A percentile compares a stretch with the other conserved stretches of the same genome.
Evolutionary conservation across 2,888 invertebrate genomes (phyloP).

Genomic region (Thymelicus acteon): DNA sequence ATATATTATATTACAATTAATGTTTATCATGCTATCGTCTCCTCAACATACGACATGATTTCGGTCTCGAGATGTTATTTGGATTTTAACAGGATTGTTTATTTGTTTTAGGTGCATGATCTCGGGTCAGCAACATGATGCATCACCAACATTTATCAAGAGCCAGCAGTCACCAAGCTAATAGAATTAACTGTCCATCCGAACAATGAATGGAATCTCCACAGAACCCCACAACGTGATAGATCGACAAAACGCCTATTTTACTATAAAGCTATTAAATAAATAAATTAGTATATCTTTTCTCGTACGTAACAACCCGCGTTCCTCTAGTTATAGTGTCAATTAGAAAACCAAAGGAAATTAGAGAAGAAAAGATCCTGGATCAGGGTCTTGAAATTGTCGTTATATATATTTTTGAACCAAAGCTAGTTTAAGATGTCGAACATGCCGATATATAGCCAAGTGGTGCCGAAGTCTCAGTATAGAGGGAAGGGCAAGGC

Average conservation of each 20-base stretch:
- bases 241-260: conserved; percentile 33
- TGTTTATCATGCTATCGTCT: not conserved
- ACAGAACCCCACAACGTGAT: conserved; percentile 45
- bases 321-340: conserved; percentile 76
- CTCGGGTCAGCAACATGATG: conserved; percentile 4
- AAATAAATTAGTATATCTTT: conserved; percentile 17
- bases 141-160: not conserved
- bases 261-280: conserved; percentile 32
- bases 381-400: conserved; percentile 42
- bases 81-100: not conserved
- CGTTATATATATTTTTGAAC: conserved; percentile 54
- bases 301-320: conserved; percentile 44
- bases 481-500: conserved; percentile 57
- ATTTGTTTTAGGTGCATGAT: conserved; percentile 17
- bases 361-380: conserved; percentile 44
- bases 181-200: conserved; percentile 17
- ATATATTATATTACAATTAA: too few relatives aligned
- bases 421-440: conserved; percentile 81
- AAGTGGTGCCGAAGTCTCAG: conserved; percentile 78
- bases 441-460: conserved; percentile 82
- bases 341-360: conserved; percentile 72
- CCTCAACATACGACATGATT: not conserved
- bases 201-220: conserved; percentile 47
- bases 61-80: not conserved
- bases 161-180: not conserved